Evolutionary conservation across 2,888 invertebrate genomes (phyloP).

Genomic region (Drosophila borealis): DNA sequence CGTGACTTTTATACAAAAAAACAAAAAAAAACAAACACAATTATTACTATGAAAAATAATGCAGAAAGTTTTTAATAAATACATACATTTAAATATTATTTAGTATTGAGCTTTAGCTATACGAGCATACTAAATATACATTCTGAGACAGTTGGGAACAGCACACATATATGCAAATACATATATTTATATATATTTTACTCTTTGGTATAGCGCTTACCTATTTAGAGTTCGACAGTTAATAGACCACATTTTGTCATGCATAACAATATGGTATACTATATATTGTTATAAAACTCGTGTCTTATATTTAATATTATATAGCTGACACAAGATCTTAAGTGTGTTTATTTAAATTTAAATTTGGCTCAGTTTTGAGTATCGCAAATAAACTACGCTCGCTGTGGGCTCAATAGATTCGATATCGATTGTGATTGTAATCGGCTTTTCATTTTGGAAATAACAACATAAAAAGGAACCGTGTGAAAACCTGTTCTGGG

Average conservation of each 20-base stretch:
- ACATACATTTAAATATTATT: constrained; percentile 34
- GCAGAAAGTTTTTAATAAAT: constrained; percentile 55
- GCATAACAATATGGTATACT: constrained; percentile 15
- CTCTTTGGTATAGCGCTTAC: constrained; percentile 36
- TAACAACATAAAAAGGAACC: constrained; percentile 61
- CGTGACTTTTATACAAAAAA: constrained; percentile 81
- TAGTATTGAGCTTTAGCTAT: constrained; percentile 51
- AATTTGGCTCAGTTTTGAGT: constrained; percentile 78
- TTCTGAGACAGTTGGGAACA: constrained; percentile 48
- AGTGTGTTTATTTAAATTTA: constrained; percentile 45
- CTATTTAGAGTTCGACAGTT: constrained; percentile 42
- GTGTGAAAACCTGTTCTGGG: constrained; percentile 58
- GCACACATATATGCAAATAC: constrained; percentile 20
- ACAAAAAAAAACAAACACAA: constrained; percentile 56
- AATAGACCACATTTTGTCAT: constrained; percentile 40
- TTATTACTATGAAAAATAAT: constrained; percentile 30
- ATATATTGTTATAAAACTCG: constrained; percentile 25
- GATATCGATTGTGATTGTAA: constrained; percentile 72
- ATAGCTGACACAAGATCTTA: constrained; percentile 43
- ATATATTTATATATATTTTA: constrained; percentile 9
- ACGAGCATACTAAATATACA: constrained; percentile 47
- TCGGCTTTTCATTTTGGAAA: constrained; percentile 41
- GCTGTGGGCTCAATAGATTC: constrained; percentile 72
- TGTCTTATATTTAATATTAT: constrained; percentile 26
- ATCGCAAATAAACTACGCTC: constrained; percentile 70